Base-by-base conservation (phyloP, 2,113 vertebrate species). In the Motacilla alba region DNA sequence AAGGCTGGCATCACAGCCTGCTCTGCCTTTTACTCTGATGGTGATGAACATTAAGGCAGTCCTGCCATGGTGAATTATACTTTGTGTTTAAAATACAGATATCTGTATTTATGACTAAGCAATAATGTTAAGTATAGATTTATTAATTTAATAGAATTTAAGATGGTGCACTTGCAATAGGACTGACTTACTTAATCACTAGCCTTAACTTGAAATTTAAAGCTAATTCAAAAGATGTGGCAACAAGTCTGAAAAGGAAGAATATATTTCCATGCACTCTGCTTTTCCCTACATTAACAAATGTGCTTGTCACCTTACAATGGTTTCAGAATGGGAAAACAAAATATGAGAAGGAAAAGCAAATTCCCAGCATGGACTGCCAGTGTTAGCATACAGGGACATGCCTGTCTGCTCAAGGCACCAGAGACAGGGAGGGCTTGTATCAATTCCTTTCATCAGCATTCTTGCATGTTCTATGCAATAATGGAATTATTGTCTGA, bases 351-450 rank as follows among this genome's bases (percentile, higher is more conserved):
- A 64, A 74, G 14, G 39, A 15, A 77, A 74, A 70, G 26, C 7
- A 7, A 7, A n/a, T 78, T 60, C 47, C 62, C 31, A 27, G 31
- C 7, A 6, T 24, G 50, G 59, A 44, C 15, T 73, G 27, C 6
- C 30, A 44, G 24, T 3, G 13, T 30, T 41, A 16, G 13, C 0
- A 1, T 0, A 26, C 27, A 49, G 68, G 41, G 21, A 30, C 14
- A 59, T 28, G 22, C 10, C 47, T 80, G 63, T 10, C 49, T 52
- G 53, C 63, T 68, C 52, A 50, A 49, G 56, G 64, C 31, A 10
- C 27, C 31, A 22, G 8, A 44, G 26, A 5, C 1, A 10, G 39
- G 14, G n/a, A 56, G 49, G 30, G 22, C 27, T 50, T 52, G 22
- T 39, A 26, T 33, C 33, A 77, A 3, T 33, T 78, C 41, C 43